Percentiles rank a stretch among this genome's conserved stretches.
These are phyloP conservation scores for Aphelinus atriplicis DNA, from an alignment of 1,140 invertebrate genomes.

Conservation along the genomic window DNA sequence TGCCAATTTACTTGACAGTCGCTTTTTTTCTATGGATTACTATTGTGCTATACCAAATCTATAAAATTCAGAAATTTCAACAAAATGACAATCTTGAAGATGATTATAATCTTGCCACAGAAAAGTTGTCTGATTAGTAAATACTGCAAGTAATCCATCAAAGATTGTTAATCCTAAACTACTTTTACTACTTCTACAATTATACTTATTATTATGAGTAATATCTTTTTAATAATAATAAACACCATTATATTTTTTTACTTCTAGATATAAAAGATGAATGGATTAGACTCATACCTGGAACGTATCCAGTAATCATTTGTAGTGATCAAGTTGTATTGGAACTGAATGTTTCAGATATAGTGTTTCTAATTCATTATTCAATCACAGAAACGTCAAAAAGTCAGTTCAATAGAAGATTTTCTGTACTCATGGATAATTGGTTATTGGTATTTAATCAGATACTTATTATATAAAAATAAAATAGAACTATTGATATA, in stretches of 20 bases:
- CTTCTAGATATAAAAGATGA: conserved; percentile 48
- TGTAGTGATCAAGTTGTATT: conserved; percentile 58
- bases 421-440: conserved; percentile 60
- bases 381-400: conserved; percentile 53
- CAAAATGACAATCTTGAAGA: too few species aligned
- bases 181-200: too few species aligned
- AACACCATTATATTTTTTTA: conserved; percentile 26
- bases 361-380: conserved; percentile 61
- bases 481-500: conserved; percentile 2
- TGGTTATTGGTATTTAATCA: conserved; percentile 49
- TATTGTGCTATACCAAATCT: too few species aligned
- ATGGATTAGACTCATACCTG: conserved; percentile 50
- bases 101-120: too few species aligned
- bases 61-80: too few species aligned
- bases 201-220: too few species aligned
- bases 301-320: conserved; percentile 57
- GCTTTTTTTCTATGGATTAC: too few species aligned
- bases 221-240: too few species aligned
- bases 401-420: conserved; percentile 58
- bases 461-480: neutral
- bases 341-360: conserved; percentile 56
- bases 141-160: too few species aligned
- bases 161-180: too few species aligned
- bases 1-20: too few species aligned
- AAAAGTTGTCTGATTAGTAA: too few species aligned